Percentiles rank a stretch among this genome's conserved stretches.
Conservation (phyloP, 1,140 invertebrate species). For the Propsilocerus akamusi region DNA sequence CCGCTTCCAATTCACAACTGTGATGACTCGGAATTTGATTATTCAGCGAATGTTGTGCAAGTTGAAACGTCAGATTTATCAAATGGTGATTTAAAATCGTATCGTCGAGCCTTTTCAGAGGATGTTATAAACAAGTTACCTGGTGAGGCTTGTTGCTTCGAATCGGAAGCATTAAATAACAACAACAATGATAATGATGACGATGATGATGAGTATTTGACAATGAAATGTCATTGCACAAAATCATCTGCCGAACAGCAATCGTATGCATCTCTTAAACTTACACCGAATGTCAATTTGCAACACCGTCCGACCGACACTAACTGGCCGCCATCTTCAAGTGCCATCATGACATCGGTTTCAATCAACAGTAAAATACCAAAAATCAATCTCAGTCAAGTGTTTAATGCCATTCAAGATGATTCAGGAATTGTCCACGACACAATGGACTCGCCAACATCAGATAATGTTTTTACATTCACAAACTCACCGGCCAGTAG, state of each 20-base stretch:
- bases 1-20: not conserved
- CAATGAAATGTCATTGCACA: not conserved
- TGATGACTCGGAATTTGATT: not conserved
- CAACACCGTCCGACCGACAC: not conserved
- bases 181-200: not conserved
- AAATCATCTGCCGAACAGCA: not conserved
- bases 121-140: conserved; percentile 1
- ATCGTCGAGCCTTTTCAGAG: conserved; percentile 6
- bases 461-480: not conserved
- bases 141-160: not conserved
- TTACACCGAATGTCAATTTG: not conserved
- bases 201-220: not conserved
- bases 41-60: not conserved
- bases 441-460: not conserved
- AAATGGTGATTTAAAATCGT: conserved; percentile 1
- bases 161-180: no score
- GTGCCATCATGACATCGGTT: not conserved
- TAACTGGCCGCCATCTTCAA: not conserved
- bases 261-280: not conserved
- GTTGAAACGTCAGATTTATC: not conserved
- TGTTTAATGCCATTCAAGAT: not conserved
- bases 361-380: conserved; percentile 1
- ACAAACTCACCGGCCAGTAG: not conserved
- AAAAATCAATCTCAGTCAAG: conserved; percentile 2
- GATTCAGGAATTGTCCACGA: not conserved